These are phyloP conservation scores for Acanthosoma haemorrhoidale DNA, from an alignment of 2,888 invertebrate species.

Conservation along the genomic window DNA sequence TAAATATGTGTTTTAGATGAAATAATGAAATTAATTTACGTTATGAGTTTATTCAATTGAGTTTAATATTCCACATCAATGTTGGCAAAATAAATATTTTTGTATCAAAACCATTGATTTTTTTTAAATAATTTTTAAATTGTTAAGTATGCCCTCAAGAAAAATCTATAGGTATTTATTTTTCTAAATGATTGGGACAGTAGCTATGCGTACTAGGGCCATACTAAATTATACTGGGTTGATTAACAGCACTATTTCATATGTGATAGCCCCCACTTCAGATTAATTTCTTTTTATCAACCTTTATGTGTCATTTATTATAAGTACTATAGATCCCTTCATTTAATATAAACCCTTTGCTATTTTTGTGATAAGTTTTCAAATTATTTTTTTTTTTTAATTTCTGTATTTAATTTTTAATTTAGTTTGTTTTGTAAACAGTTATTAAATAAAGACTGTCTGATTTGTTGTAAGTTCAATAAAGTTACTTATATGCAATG, in stretches of 20 bases:
- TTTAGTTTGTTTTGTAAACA: not conserved
- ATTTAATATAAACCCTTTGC: not conserved
- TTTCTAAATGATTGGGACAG: not conserved
- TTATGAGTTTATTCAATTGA: not conserved
- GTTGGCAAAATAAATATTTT: not conserved
- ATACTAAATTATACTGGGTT: not conserved
- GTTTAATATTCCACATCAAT: not conserved
- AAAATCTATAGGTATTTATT: not conserved
- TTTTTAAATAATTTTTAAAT: not conserved
- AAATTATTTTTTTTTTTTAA: not conserved
- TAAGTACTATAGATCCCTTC: too few species aligned
- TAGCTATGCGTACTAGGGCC: not conserved
- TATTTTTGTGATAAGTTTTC: not conserved
- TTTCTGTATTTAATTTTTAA: not conserved
- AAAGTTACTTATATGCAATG: not conserved
- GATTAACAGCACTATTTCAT: not conserved
- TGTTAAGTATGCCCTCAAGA: not conserved
- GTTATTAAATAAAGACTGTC: not conserved
- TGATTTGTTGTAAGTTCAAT: constrained; percentile 2
- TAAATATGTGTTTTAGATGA: too few species aligned
- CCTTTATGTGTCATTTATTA: too few species aligned
- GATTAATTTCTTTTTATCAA: not conserved
- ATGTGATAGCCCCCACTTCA: not conserved
- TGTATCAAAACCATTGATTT: not conserved
- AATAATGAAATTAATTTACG: not conserved